A percentile compares a stretch with the other conserved stretches of the same genome.
Evolutionary conservation across 1,140 invertebrate genomes (phyloP).

Genomic region (Drosophila willistoni): DNA sequence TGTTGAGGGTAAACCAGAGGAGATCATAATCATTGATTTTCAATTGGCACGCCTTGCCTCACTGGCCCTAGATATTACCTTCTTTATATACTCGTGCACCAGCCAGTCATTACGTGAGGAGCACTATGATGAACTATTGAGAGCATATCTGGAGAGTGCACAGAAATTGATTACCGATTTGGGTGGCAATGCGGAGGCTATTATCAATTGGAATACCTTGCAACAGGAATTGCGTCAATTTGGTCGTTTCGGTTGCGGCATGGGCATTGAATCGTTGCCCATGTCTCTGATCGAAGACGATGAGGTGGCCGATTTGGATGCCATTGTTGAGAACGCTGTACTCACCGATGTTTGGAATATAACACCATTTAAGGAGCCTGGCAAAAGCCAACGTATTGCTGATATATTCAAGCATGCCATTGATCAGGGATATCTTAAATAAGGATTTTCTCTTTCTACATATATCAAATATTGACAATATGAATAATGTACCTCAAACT

Average conservation of each 20-base stretch:
- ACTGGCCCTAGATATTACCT: slow-evolving; percentile 86
- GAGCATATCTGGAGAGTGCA: slow-evolving; percentile 85
- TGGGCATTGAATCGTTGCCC: slow-evolving; percentile 87
- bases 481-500: neutral
- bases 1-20: slow-evolving; percentile 78
- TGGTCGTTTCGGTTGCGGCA: slow-evolving; percentile 86
- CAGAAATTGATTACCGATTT: slow-evolving; percentile 84
- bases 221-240: slow-evolving; percentile 86
- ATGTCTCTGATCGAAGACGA: slow-evolving; percentile 86
- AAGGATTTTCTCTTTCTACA: neutral
- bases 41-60: slow-evolving; percentile 86
- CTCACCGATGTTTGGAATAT: slow-evolving; percentile 85
- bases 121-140: slow-evolving; percentile 85
- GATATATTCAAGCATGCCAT: slow-evolving; percentile 87
- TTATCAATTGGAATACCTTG: slow-evolving; percentile 85
- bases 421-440: slow-evolving; percentile 86
- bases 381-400: slow-evolving; percentile 85
- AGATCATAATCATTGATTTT: slow-evolving; percentile 88
- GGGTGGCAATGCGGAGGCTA: slow-evolving; percentile 85
- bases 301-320: slow-evolving; percentile 86
- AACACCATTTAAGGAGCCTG: slow-evolving; percentile 84
- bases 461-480: neutral
- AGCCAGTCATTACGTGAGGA: slow-evolving; percentile 84
- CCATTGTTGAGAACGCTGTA: slow-evolving; percentile 84
- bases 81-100: slow-evolving; percentile 87